A percentile compares a stretch with the other conserved stretches of the same genome.
Evolutionary conservation across 1,140 invertebrate species (phyloP).

Genomic region (Drosophila melanogaster): Release_6_plus_ISO1_MT NT_033777.3:18459001-18459500

Average conservation of each 20-base stretch:
- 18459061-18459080: no score
- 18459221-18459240: constrained; percentile 64
- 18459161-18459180: no score
- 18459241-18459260: constrained; percentile 26
- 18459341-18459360: constrained; percentile 24
- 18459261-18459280: constrained; percentile 40
- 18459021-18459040: no score
- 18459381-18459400: constrained; percentile 2
- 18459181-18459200: not conserved
- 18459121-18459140: no score
- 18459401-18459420: constrained; percentile 34
- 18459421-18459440: constrained; percentile 32
- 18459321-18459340: not conserved
- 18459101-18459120: no score
- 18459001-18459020: no score
- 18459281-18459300: constrained; percentile 18
- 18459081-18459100: no score
- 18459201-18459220: constrained; percentile 21
- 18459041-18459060: no score
- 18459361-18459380: constrained; percentile 64
- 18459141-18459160: no score
- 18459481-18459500: not conserved
- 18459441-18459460: constrained; percentile 38
- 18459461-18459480: constrained; percentile 21
- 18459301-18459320: constrained; percentile 25